Conservation (phyloP, 2,113 vertebrate genomes). For the Dasyprocta punctata region DNA sequence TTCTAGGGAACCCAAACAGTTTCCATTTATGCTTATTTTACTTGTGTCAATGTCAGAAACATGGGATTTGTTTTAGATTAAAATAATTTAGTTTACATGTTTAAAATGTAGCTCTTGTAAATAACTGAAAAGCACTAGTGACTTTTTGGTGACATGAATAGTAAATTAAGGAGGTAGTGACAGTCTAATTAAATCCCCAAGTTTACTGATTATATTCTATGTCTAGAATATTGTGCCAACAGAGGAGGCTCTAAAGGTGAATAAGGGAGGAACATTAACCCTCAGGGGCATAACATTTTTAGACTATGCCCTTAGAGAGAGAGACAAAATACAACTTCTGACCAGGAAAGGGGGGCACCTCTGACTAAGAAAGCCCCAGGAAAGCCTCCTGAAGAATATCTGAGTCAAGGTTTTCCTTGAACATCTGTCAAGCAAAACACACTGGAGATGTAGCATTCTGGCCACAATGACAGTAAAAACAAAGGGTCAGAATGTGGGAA, state of each 20-base stretch:
- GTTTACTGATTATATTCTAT: not conserved
- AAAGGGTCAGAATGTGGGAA: not conserved
- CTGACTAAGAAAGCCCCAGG: too few species aligned
- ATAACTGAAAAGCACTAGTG: slow-evolving; percentile 25
- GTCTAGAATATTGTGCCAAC: not conserved
- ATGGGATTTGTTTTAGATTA: slow-evolving; percentile 24
- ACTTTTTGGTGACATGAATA: slow-evolving; percentile 19
- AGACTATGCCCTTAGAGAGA: too few species aligned
- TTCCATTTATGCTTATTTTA: slow-evolving; percentile 28
- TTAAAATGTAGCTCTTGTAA: slow-evolving; percentile 1
- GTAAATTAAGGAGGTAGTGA: not conserved
- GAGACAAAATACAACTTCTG: not conserved
- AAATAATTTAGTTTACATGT: not conserved
- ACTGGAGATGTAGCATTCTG: not conserved
- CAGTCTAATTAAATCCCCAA: not conserved
- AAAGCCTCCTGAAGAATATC: not conserved
- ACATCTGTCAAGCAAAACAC: not conserved
- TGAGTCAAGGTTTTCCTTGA: not conserved
- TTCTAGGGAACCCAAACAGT: not conserved
- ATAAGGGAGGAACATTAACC: not conserved
- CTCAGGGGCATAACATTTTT: not conserved
- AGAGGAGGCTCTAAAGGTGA: not conserved
- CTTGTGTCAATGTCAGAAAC: not conserved
- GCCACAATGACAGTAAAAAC: not conserved
- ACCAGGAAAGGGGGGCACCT: not conserved